Base-by-base conservation (phyloP, 2,888 invertebrate genomes). In the Salticus scenicus region DNA sequence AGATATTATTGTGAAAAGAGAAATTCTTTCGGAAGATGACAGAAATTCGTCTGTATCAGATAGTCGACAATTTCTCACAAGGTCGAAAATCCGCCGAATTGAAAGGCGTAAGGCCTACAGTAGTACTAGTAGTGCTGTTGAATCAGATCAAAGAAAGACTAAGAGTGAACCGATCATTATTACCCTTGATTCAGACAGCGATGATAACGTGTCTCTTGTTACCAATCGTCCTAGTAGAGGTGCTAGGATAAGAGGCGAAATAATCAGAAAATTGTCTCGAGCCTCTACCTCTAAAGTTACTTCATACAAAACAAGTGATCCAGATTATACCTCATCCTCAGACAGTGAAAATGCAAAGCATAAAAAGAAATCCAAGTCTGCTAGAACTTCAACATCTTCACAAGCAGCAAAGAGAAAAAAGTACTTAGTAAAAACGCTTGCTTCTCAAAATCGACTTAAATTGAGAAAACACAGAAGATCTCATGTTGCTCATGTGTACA, bases 91-190 rank as follows among this genome's bases (percentile, higher is more conserved):
- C n/a, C 51, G 67, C 17, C 72, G 41, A 37, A 28, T 69, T 1
- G 69, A 69, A 1, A n/a, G 69, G 1, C 69, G 69, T 20, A 64
- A 67, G 64, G 27, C 33, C 28, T 57, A 57, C 12, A 69, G 83
- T 14, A 77, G 57, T 37, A 41, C 47, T 1, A 77, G 83, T 42
- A 77, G 76, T 41, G 37, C 66, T 27, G 5, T 72, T 17, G 77
- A 77, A 12, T 84, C 83, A 12, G 83, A 84, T 42, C 28, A 17
- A 12, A 41, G 76, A 42, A 78, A 77, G 42, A 67, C 83, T n/a
- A 67, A 73, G 66, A 84, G 83, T 73, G 83, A 84, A 30, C 83
- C 83, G 0, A 77, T 84, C 42, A 73, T 84, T 17, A 84, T 84
- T 47, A 77, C 77, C 30, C 8, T 84, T 28, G 83, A 84, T 69